Conservation (phyloP, 1,140 invertebrate species). For the Ceratosolen fusciceps region DNA sequence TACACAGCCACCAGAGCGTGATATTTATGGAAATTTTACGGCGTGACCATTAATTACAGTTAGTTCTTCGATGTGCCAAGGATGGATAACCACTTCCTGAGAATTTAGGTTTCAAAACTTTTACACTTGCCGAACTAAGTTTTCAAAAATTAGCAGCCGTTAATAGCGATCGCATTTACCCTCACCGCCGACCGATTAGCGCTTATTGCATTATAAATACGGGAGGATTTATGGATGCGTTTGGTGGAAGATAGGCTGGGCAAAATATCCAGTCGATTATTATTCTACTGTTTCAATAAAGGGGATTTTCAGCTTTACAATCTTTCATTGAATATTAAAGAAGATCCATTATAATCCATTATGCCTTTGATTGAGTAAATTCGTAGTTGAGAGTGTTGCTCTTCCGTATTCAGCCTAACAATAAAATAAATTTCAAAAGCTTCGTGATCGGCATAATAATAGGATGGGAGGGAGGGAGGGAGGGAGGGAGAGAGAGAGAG, state of each 20-base stretch:
- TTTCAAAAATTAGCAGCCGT: neutral
- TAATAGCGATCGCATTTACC: neutral
- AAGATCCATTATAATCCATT: too few relatives aligned
- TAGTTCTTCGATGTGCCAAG: slow-evolving; percentile 5
- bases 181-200: too few relatives aligned
- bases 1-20: slow-evolving; percentile 28
- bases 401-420: neutral
- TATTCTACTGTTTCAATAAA: too few relatives aligned
- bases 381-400: neutral
- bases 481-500: too few relatives aligned
- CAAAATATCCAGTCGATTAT: too few relatives aligned
- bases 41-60: slow-evolving; percentile 41
- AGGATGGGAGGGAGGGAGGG: too few relatives aligned
- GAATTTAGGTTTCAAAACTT: slow-evolving; percentile 28
- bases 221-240: too few relatives aligned
- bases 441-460: neutral
- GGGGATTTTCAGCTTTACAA: too few relatives aligned
- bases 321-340: too few relatives aligned
- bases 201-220: too few relatives aligned
- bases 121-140: neutral
- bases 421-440: neutral
- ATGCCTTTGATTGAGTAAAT: too few relatives aligned
- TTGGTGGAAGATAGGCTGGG: too few relatives aligned
- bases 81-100: neutral
- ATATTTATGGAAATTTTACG: slow-evolving; percentile 44